A percentile compares a stretch with the other conserved stretches of the same genome.
Evolutionary conservation across 2,888 invertebrate genomes (phyloP).

Genomic region (Synanthedon vespiformis): DNA sequence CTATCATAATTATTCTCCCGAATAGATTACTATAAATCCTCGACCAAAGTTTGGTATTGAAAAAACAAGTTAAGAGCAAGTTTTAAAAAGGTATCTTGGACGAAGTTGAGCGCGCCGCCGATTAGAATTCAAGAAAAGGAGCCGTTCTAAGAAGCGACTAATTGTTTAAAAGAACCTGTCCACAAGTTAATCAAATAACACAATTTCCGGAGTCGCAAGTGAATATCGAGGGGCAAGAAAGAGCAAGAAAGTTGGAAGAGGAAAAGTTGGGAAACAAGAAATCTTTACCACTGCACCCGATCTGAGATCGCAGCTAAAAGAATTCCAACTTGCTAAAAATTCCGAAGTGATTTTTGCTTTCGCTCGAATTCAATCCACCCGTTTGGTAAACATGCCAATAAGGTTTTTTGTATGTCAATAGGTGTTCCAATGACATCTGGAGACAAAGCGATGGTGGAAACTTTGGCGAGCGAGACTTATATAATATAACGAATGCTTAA

Average conservation of each 20-base stretch:
- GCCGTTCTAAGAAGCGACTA: constrained; percentile 43
- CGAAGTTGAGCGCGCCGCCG: constrained; percentile 1
- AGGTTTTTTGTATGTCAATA: neutral
- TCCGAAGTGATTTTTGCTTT: neutral
- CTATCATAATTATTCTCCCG: too few species aligned
- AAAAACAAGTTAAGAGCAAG: too few species aligned
- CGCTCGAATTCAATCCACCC: neutral
- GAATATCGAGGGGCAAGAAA: constrained; percentile 29
- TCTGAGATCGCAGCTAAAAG: neutral
- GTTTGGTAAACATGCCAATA: neutral
- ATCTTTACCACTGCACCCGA: neutral
- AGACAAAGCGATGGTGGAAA: neutral
- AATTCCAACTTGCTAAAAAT: neutral
- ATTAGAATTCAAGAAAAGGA: constrained; percentile 13
- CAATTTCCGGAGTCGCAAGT: constrained; percentile 45
- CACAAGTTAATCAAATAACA: constrained; percentile 53
- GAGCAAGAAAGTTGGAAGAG: constrained; percentile 9
- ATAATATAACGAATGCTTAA: too few species aligned
- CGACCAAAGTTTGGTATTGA: too few species aligned
- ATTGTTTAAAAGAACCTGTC: constrained; percentile 55
- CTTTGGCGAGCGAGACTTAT: neutral
- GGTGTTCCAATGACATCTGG: neutral
- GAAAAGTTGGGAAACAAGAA: constrained; percentile 20
- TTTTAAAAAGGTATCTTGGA: too few species aligned
- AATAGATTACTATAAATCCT: too few species aligned